These are phyloP conservation scores for Ormyrus labotus DNA, from an alignment of 2,888 invertebrate genomes.

Conservation along the genomic window DNA sequence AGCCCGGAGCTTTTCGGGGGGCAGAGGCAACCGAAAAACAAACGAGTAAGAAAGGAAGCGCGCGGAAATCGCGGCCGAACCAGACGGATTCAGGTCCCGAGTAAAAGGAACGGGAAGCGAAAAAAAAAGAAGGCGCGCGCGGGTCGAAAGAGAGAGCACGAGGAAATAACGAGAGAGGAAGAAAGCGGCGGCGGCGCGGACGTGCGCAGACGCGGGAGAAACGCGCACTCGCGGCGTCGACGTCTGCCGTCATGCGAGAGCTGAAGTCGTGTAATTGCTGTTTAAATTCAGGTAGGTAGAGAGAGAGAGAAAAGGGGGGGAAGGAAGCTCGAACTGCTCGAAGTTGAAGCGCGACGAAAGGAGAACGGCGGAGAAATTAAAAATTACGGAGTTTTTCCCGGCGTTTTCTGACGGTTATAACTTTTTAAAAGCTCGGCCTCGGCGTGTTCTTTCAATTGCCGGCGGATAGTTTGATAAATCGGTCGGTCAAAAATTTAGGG, in stretches of 20 bases:
- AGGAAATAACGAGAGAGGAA: constrained; percentile 12
- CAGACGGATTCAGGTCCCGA: neutral
- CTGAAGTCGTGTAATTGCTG: constrained; percentile 53
- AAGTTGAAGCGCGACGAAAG: constrained; percentile 25
- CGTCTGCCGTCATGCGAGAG: constrained; percentile 1
- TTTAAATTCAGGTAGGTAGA: constrained; percentile 49
- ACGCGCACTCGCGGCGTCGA: constrained; percentile 3
- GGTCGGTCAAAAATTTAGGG: no score
- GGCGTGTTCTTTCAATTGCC: neutral
- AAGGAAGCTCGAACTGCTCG: constrained; percentile 32
- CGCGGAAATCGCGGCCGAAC: constrained; percentile 12
- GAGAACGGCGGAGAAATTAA: constrained; percentile 12
- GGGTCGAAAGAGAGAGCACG: neutral
- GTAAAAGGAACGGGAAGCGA: no score
- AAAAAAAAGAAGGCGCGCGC: neutral
- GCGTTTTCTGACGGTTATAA: neutral
- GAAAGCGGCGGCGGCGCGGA: neutral
- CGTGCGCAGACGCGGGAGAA: neutral
- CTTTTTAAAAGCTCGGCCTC: constrained; percentile 9
- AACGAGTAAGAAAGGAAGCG: neutral
- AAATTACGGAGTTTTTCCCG: constrained; percentile 9
- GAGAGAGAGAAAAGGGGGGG: no score
- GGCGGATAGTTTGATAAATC: no score
- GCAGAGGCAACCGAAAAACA: no score
- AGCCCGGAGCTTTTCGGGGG: no score